Percentiles rank a stretch among this genome's conserved stretches.
These are phyloP conservation scores for Drosophila pectinifera DNA, from an alignment of 1,140 invertebrate species.

Conservation along the genomic window DNA sequence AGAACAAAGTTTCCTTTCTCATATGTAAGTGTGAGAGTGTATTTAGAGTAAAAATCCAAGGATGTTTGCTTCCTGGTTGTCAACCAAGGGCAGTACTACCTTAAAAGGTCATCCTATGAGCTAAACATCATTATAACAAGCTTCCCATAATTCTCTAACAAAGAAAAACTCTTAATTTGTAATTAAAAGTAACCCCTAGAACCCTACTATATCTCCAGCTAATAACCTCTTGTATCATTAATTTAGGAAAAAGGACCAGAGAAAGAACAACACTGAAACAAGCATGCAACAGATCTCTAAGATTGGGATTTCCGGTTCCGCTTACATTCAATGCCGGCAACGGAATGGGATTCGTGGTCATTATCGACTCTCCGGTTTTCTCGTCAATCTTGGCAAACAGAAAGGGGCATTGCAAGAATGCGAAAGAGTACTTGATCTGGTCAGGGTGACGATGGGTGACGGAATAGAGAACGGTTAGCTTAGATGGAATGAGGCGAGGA, in stretches of 20 bases:
- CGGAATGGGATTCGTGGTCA: slow-evolving; percentile 87
- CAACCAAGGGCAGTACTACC: too few relatives aligned
- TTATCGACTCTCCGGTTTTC: slow-evolving; percentile 86
- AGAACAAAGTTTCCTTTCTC: too few relatives aligned
- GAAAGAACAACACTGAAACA: slow-evolving; percentile 36
- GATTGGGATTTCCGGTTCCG: slow-evolving; percentile 23
- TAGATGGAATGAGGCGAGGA: slow-evolving; percentile 43
- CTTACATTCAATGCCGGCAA: slow-evolving; percentile 91
- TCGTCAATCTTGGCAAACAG: slow-evolving; percentile 87
- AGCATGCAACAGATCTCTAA: slow-evolving; percentile 38
- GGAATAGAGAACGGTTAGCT: slow-evolving; percentile 38
- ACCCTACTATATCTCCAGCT: too few relatives aligned
- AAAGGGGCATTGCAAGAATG: slow-evolving; percentile 88
- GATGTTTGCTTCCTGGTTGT: too few relatives aligned
- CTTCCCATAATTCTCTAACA: background rate
- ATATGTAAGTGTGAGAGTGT: too few relatives aligned
- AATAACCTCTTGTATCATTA: background rate
- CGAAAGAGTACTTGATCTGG: slow-evolving; percentile 90
- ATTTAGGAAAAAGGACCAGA: background rate
- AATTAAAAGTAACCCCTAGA: background rate
- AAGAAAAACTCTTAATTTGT: background rate
- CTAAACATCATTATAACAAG: too few relatives aligned
- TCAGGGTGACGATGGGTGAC: slow-evolving; percentile 11
- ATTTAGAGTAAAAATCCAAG: too few relatives aligned
- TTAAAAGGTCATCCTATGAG: too few relatives aligned